Evolutionary conservation across 2,797 vertebrate genomes (phyloP).

Genomic region (Kryptopterus vitreolus): DNA sequence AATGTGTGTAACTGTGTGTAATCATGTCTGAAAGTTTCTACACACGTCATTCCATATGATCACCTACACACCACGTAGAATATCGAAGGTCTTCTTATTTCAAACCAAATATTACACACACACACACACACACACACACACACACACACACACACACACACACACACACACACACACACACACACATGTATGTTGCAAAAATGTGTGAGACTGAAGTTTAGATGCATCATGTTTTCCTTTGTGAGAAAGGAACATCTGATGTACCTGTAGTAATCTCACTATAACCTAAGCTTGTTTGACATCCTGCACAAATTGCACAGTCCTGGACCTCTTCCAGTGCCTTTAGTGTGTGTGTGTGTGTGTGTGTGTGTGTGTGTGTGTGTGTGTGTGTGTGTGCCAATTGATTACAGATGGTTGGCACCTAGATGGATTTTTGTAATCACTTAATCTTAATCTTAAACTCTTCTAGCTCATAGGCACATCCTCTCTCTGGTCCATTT

Average conservation of each 20-base stretch:
- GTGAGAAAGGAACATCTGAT: constrained; percentile 1
- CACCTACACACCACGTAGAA: not conserved
- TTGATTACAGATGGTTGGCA: constrained; percentile 48
- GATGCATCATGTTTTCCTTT: constrained; percentile 15
- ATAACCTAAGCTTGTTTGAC: not conserved
- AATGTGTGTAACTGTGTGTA: too few species aligned
- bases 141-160: too few species aligned
- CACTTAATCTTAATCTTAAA: constrained; percentile 33
- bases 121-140: too few species aligned
- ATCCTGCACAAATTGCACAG: constrained; percentile 1
- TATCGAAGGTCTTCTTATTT: too few species aligned
- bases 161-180: too few species aligned
- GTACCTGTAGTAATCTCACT: not conserved
- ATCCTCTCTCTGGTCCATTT: constrained; percentile 40
- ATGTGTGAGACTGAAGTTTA: not conserved
- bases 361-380: too few species aligned
- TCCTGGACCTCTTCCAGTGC: constrained; percentile 7
- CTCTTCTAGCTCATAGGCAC: constrained; percentile 13
- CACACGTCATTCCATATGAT: not conserved
- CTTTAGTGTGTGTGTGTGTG: not conserved
- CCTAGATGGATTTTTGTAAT: constrained; percentile 47
- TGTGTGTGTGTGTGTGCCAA: not conserved
- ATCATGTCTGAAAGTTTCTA: not conserved
- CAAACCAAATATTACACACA: too few species aligned
- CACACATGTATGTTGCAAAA: not conserved